Percentiles rank a stretch among this genome's conserved stretches.
phyloP scores from a whole-genome alignment of 2,797 vertebrate genomes.

The Gymnodraco acuticeps region DNA sequence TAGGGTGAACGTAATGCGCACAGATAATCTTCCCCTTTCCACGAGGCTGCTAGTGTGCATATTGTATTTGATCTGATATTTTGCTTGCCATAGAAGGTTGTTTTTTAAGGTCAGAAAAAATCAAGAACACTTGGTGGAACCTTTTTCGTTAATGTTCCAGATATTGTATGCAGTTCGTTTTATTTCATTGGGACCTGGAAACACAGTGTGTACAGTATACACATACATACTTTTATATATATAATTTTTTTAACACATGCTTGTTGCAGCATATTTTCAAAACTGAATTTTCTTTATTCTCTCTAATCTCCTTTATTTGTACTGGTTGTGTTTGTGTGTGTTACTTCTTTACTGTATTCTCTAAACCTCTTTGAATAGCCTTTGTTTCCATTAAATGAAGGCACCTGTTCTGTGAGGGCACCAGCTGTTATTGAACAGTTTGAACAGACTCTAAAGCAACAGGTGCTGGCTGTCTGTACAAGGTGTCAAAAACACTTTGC shows the following conservation, averaged over 20 bases:
- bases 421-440: slow-evolving; percentile 64
- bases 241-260: background rate
- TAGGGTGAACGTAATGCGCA: background rate
- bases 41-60: background rate
- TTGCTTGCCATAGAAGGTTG: background rate
- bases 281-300: slow-evolving; percentile 9
- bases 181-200: background rate
- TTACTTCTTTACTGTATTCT: slow-evolving; percentile 2
- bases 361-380: slow-evolving; percentile 16
- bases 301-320: slow-evolving; percentile 1
- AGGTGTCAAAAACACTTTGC: slow-evolving; percentile 27
- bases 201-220: no score
- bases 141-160: background rate
- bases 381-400: background rate
- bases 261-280: background rate
- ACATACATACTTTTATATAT: no score
- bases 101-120: background rate
- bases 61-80: background rate
- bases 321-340: background rate
- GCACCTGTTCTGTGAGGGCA: slow-evolving; percentile 30
- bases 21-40: background rate
- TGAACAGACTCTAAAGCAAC: slow-evolving; percentile 56
- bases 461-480: slow-evolving; percentile 52
- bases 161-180: background rate
- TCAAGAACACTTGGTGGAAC: background rate